Percentiles rank a stretch among this genome's conserved stretches.
Evolutionary conservation across 2,797 vertebrate species (phyloP).

Genomic region (Channallabes apus): DNA sequence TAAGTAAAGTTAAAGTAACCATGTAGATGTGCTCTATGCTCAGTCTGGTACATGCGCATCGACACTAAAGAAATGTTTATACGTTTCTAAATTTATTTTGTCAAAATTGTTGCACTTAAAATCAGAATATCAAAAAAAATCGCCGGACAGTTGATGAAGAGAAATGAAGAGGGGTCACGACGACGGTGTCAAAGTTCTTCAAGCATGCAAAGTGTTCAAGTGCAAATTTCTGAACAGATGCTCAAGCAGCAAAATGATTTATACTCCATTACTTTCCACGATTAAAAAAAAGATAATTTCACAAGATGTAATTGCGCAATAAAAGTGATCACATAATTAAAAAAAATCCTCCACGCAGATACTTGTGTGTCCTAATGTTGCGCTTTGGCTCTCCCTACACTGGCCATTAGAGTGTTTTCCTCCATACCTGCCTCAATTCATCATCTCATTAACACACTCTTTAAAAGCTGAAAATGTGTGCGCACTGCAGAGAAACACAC

Average conservation of each 20-base stretch:
- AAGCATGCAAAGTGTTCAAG: background rate
- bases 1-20: background rate
- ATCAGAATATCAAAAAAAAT: background rate
- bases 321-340: too few species aligned
- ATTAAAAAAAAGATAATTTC: background rate
- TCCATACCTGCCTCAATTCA: background rate
- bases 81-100: too few species aligned
- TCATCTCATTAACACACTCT: constrained; percentile 13
- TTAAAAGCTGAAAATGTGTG: constrained; percentile 8
- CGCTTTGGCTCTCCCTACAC: background rate
- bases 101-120: background rate
- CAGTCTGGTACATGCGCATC: background rate
- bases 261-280: background rate
- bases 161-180: background rate
- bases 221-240: background rate
- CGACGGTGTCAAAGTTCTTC: background rate
- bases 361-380: background rate
- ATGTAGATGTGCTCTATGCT: background rate
- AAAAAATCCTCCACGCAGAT: background rate
- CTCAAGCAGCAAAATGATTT: background rate
- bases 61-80: background rate
- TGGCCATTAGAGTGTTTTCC: background rate
- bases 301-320: background rate
- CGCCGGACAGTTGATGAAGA: too few species aligned
- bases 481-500: background rate